A percentile compares a stretch with the other conserved stretches of the same genome.
Evolutionary conservation across 2,888 invertebrate species (phyloP).

Genomic region (Drosophila pseudotakahashii): DNA sequence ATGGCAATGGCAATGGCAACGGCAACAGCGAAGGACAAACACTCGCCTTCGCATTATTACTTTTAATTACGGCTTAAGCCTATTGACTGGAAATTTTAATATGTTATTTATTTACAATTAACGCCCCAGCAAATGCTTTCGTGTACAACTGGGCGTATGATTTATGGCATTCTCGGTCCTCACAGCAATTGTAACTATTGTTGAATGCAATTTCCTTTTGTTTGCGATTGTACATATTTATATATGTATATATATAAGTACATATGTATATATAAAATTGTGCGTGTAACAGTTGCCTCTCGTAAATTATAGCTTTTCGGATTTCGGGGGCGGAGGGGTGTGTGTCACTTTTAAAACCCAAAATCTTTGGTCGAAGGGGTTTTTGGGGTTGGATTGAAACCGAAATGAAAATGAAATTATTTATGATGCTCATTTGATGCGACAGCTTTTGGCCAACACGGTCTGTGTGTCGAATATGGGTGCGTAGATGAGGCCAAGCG

Average conservation of each 20-base stretch:
- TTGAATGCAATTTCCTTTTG: slow-evolving; percentile 45
- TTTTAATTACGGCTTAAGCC: slow-evolving; percentile 79
- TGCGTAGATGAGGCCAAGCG: not conserved
- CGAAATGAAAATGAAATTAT: slow-evolving; percentile 74
- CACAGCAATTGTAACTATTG: slow-evolving; percentile 54
- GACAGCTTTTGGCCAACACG: slow-evolving; percentile 65
- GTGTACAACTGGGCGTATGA: slow-evolving; percentile 75
- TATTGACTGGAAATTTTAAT: slow-evolving; percentile 80
- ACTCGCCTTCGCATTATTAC: slow-evolving; percentile 67
- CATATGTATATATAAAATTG: not conserved
- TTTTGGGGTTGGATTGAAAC: slow-evolving; percentile 50
- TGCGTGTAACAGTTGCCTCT: slow-evolving; percentile 71
- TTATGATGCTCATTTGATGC: slow-evolving; percentile 73
- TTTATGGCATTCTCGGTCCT: slow-evolving; percentile 63
- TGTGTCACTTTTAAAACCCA: slow-evolving; percentile 26
- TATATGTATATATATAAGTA: not conserved
- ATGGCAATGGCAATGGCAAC: not conserved
- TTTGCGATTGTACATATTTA: slow-evolving; percentile 23
- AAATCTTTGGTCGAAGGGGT: slow-evolving; percentile 29
- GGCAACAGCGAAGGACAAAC: slow-evolving; percentile 35
- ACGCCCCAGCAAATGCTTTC: slow-evolving; percentile 59
- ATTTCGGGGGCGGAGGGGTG: not conserved
- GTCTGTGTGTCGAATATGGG: not conserved
- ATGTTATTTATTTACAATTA: slow-evolving; percentile 80
- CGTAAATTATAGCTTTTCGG: slow-evolving; percentile 48